phyloP scores from a whole-genome alignment of 1,140 invertebrate genomes.

The Sesamia nonagrioides region DNA sequence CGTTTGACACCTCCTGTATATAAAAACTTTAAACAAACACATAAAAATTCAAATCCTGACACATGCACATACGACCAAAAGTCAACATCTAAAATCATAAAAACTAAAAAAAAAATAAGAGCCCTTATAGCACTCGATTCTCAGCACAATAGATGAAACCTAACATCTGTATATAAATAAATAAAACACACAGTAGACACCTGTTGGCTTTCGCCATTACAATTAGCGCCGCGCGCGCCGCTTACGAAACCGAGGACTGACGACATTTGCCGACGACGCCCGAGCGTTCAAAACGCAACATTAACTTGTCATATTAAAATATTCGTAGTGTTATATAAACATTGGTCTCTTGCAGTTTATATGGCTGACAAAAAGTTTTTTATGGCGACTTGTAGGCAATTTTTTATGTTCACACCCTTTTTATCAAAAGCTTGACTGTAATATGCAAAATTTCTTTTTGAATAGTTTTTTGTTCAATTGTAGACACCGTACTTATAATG shows the following conservation, averaged over 20 bases:
- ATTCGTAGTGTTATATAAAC: conserved; percentile 38
- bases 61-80: neutral
- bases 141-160: conserved; percentile 1
- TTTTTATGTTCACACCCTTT: neutral
- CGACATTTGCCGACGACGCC: conserved; percentile 38
- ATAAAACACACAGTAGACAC: conserved; percentile 47
- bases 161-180: conserved; percentile 33
- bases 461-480: neutral
- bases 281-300: conserved; percentile 36
- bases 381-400: neutral
- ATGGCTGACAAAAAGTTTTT: conserved; percentile 8
- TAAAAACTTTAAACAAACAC: neutral
- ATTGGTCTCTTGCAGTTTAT: neutral
- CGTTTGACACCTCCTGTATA: neutral
- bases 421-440: neutral
- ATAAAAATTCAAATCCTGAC: neutral
- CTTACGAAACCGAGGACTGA: conserved; percentile 47
- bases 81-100: neutral
- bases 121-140: neutral
- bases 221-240: conserved; percentile 47
- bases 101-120: neutral
- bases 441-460: neutral
- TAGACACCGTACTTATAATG: too few species aligned
- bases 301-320: conserved; percentile 44
- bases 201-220: conserved; percentile 53